Evolutionary conservation across 1,140 invertebrate species (phyloP), one percentile per base, ranked within the genome.

Genomic region (Bombus sibiricus): DNA sequence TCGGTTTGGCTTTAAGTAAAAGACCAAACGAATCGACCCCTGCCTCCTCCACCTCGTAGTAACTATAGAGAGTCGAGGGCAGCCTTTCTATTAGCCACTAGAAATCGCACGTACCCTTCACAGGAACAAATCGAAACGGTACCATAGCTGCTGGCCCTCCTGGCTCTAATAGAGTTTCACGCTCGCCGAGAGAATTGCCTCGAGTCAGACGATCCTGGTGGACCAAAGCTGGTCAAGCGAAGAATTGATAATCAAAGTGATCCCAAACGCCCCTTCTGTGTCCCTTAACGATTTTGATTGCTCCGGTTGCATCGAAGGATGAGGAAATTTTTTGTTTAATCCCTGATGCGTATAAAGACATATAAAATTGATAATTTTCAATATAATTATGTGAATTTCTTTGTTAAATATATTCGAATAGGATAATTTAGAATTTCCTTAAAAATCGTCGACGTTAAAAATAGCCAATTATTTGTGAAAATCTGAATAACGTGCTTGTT

Each of bases 191-290:
- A 86, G 83, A 86, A 86, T 88, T 88, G 84, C 47, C 73, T 53
- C 74, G 74, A 78, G 78, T 69, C 81, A 34, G 66, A 53, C 77
- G 59, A 47, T 81, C 71, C 77, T 53, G 69, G 39, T n/a, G 83
- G 84, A 89, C 79, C 71, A 47, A 53, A 82, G 57, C 86, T 88
- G 82, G 79, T 91, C 88, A 82, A 80, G 59, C 91, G 86, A 86
- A 76, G 84, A 91, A 91, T 91, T 91, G 90, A 91, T 89, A 90
- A 91, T 91, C 91, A 91, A 91, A 89, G 73, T 86, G 73, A 85
- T 64, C 57, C 53, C 18, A 37, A 32, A 68, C 59, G 66, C 37
- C 32, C 73, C 43, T 64, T 1, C 68, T 9, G 22, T 47, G 32
- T 66, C 72, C 82, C 80, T 77, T 68, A 34, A 86, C 47, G 76